Base-by-base conservation (phyloP, 2,888 invertebrate genomes). In the Epinotia brunnichana region DNA sequence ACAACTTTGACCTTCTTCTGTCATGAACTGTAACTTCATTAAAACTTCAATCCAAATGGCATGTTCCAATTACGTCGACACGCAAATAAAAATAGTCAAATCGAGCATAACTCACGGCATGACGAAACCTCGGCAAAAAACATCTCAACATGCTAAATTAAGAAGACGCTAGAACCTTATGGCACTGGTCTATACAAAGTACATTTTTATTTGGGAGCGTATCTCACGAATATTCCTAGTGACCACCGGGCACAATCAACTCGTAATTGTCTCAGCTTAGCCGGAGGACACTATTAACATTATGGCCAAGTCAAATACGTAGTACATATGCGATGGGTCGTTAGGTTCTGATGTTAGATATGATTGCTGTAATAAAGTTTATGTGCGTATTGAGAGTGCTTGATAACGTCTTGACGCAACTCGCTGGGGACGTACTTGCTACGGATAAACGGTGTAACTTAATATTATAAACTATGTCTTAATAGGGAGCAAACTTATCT, bases 231-330 rank as follows among this genome's bases (percentile, higher is more conserved):
- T 66, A 54, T 41, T 66, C 54, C 54, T 24, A 76, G 75, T 80
- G 87, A 85, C 90, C 86, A 79, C 82, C 80, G 85, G 88, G 89
- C 85, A 86, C 84, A 90, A 92, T 92, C 88, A 86, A 78, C 74
- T 78, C n/a, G 86, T 88, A 88, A 91, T 91, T 88, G 88, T 83
- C 81, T 61, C 75, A 56, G 66, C 35, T 56, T 66, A 39, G 90
- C 91, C 91, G 75, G 81, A 81, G 87, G 91, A 87, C 84, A 85
- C 80, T 85, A 89, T 91, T 89, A 90, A 86, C 87, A 86, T 87
- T 85, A 86, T 66, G 66, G 66, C 10, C 39, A 24, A 66, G 54
- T 21, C 66, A 66, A 66, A 66, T 66, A 66, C 41, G 21, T 19
- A 17, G 66, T 41, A 57, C 57, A 66, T 39, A 64, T 54, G 39